Evolutionary conservation across 1,140 invertebrate genomes (phyloP).

Genomic region (Cotesia glomerata): DNA sequence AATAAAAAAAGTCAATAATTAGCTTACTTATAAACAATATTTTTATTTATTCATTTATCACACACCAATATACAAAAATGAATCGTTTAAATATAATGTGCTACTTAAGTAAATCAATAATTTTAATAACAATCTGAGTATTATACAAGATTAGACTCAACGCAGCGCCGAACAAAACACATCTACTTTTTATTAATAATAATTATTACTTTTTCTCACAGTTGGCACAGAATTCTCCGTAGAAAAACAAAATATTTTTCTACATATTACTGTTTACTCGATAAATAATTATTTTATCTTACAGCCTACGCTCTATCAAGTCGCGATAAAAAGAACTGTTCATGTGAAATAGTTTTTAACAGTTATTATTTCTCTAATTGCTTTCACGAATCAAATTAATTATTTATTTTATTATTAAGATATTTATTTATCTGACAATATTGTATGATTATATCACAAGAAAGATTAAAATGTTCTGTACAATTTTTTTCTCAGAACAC

Average conservation of each 20-base stretch:
- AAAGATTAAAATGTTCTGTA: conserved; percentile 65
- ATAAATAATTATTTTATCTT: conserved; percentile 50
- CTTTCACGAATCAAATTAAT: conserved; percentile 32
- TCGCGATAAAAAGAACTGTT: background rate
- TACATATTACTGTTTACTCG: conserved; percentile 56
- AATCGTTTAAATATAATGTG: conserved; percentile 64
- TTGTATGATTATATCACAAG: conserved; percentile 65
- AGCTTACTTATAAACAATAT: conserved; percentile 63
- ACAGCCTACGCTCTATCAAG: conserved; percentile 6
- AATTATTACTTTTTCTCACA: conserved; percentile 44
- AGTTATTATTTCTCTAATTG: conserved; percentile 53
- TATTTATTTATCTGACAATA: conserved; percentile 50
- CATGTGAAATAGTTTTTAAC: background rate
- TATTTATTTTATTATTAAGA: conserved; percentile 8
- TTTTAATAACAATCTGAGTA: conserved; percentile 63
- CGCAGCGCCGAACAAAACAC: conserved; percentile 55
- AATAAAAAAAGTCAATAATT: background rate
- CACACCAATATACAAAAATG: conserved; percentile 66
- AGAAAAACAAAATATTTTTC: conserved; percentile 56
- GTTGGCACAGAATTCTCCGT: conserved; percentile 63
- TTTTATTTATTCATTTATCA: conserved; percentile 66
- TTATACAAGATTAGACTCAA: conserved; percentile 64
- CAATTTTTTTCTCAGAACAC: conserved; percentile 52
- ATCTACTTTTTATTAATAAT: conserved; percentile 48
- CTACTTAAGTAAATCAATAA: conserved; percentile 63